Percentiles rank a stretch among this genome's conserved stretches.
phyloP scores from a whole-genome alignment of 2,888 invertebrate genomes.

The Plemyria rubiginata region DNA sequence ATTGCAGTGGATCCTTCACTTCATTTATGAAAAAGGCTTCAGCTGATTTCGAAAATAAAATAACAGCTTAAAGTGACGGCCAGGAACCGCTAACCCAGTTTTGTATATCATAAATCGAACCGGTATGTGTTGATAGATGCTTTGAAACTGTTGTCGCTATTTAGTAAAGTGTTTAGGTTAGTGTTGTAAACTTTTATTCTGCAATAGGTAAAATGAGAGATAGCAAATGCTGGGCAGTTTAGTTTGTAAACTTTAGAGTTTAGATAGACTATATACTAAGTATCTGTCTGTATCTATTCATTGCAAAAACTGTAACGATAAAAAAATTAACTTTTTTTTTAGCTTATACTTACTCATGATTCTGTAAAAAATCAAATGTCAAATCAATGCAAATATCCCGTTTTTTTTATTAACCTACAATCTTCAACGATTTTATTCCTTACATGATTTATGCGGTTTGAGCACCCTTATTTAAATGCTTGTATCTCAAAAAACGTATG shows the following conservation, averaged over 20 bases:
- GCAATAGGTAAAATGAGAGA: conserved; percentile 9
- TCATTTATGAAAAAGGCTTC: too few species aligned
- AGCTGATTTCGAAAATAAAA: not conserved
- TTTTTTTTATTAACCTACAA: too few species aligned
- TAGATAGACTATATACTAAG: not conserved
- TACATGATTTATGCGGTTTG: too few species aligned
- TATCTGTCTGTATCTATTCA: too few species aligned
- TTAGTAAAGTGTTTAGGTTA: conserved; percentile 21
- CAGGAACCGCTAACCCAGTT: conserved; percentile 13
- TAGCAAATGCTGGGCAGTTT: conserved; percentile 12
- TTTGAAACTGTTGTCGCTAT: conserved; percentile 29
- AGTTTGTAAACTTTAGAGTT: conserved; percentile 1
- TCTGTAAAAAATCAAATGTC: too few species aligned
- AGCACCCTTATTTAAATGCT: too few species aligned
- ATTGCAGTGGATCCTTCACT: too few species aligned
- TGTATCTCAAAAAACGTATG: too few species aligned
- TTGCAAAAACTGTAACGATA: too few species aligned
- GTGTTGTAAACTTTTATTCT: conserved; percentile 19
- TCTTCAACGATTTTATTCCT: too few species aligned
- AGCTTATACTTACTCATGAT: too few species aligned
- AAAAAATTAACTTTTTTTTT: not conserved
- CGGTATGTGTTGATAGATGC: conserved; percentile 21
- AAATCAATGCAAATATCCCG: too few species aligned
- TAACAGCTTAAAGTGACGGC: conserved; percentile 2
- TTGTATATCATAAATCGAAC: conserved; percentile 18